Evolutionary conservation across 2,797 vertebrate genomes (phyloP), one percentile per base, ranked within the genome.

Genomic region (Coracias cyanogaster): DNA sequence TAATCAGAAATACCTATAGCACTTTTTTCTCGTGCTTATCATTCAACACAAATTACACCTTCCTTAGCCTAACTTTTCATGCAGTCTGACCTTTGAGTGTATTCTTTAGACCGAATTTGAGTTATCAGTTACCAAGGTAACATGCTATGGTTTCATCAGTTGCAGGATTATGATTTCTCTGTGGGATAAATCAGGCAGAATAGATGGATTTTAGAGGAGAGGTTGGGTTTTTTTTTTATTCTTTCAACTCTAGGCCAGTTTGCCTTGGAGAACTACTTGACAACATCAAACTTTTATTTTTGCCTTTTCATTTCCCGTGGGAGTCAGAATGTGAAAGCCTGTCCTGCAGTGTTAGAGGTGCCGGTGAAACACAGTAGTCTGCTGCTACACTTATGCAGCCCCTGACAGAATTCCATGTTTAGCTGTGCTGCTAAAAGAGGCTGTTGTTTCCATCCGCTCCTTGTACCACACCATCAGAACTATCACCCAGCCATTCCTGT

Each of bases 51-150:
- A 88, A 78, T 94, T 94, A 70, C 46, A 69, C 55, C 16, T 72
- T 84, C n/a, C 43, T 85, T 60, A 91, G 73, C 60, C 46, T 70
- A 88, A 91, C 58, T 95, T 94, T 81, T 89, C 84, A 55, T 64
- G 69, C 89, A 77, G 60, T 79, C 73, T 96, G 94, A 94, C 87
- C 91, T 94, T 96, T 94, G 66, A 94, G 80, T 93, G 66, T 82
- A 70, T 94, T 91, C 89, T 79, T 90, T 77, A 90, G 62, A 37
- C 77, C 84, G 85, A 84, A 93, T 92, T 89, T 80, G 70, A 96
- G 94, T 94, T 95, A 86, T 69, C 84, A 77, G 95, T 97, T 96
- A 77, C 96, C 96, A 94, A 94, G 95, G 96, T 94, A 96, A 96
- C 96, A 52, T 83, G 48, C 80, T 95, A 7, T 84, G 85, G 89